Evolutionary conservation across 37 sponge, comb jelly and placozoan species (phyloP), one percentile per base, ranked within the genome.

Genomic region (Aplysina aerophoba): DNA sequence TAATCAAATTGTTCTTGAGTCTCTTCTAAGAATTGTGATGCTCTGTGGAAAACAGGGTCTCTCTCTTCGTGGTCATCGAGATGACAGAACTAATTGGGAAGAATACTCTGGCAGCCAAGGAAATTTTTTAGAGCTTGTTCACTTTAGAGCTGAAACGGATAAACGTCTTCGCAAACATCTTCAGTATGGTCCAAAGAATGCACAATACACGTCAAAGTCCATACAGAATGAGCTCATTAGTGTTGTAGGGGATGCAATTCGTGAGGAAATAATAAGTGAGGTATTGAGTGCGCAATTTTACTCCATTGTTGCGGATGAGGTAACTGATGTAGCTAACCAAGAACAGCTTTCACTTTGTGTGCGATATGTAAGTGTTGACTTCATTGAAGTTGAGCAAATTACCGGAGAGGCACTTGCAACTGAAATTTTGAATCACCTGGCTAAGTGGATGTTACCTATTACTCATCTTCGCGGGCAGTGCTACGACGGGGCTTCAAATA

Each of bases 41-140:
- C 84, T 88, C 37, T 88, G 84, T 86, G 89, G 89, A 17, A 88
- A 85, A 33, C 84, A 88, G 79, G 89, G 84, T 14, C 35, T 88
- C 21, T 16, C 89, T 72, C 61, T 88, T n/a, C 73, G 79, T 4
- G 84, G 89, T 65, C 84, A 88, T 73, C 34, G 89, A 30, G 89
- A 88, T 83, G 89, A 88, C 84, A 37, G 40, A 57, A 58, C 85
- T 55, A 39, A 85, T 38, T 84, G 89, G 89, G 65, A 40, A 55
- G 44, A 22, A 59, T 68, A 59, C 21, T 25, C n/a, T 13, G 24
- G 36, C 27, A 88, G 80, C 41, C 39, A 85, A 40, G 89, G 44
- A 62, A 78, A 59, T 16, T 15, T 74, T 67, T 67, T 67, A 22
- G 69, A 67, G 69, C 28, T 67, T 24, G 25, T 67, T 24, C 69